Conservation (phyloP, 2,888 invertebrate species). For the Amphimallon solstitiale region DNA sequence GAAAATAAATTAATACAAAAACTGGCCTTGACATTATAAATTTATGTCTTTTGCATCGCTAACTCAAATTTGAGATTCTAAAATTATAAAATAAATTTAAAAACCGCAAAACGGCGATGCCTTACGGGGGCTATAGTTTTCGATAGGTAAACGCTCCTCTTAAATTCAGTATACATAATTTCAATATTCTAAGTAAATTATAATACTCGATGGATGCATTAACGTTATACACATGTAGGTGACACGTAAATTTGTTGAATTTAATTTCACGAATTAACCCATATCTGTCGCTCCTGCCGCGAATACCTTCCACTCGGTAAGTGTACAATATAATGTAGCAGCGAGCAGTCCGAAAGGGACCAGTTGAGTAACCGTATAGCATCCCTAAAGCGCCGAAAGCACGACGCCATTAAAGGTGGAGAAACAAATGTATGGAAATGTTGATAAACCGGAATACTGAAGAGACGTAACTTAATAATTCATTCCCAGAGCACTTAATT, state of each 20-base stretch:
- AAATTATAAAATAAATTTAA: too few relatives aligned
- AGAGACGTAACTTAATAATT: slow-evolving; percentile 37
- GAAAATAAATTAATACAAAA: too few relatives aligned
- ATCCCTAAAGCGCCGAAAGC: slow-evolving; percentile 19
- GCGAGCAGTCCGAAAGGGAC: slow-evolving; percentile 16
- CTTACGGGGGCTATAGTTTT: too few relatives aligned
- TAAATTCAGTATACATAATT: too few relatives aligned
- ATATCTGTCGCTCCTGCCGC: slow-evolving; percentile 1
- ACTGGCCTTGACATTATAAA: too few relatives aligned
- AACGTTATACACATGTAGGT: slow-evolving; percentile 2
- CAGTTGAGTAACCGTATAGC: neutral
- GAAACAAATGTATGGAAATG: slow-evolving; percentile 37
- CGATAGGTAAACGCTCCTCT: too few relatives aligned
- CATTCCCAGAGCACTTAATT: slow-evolving; percentile 42
- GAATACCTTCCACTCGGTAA: slow-evolving; percentile 13
- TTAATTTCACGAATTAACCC: slow-evolving; percentile 20
- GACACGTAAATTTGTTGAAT: slow-evolving; percentile 17
- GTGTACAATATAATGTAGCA: slow-evolving; percentile 27
- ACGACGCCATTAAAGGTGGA: slow-evolving; percentile 20
- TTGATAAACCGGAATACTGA: slow-evolving; percentile 35
- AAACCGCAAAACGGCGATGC: too few relatives aligned
- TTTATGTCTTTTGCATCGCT: too few relatives aligned
- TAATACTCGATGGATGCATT: neutral
- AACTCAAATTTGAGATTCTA: too few relatives aligned
- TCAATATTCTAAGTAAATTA: neutral